Conservation (phyloP, 2,797 vertebrate genomes). For the Malacoraja senta region DNA sequence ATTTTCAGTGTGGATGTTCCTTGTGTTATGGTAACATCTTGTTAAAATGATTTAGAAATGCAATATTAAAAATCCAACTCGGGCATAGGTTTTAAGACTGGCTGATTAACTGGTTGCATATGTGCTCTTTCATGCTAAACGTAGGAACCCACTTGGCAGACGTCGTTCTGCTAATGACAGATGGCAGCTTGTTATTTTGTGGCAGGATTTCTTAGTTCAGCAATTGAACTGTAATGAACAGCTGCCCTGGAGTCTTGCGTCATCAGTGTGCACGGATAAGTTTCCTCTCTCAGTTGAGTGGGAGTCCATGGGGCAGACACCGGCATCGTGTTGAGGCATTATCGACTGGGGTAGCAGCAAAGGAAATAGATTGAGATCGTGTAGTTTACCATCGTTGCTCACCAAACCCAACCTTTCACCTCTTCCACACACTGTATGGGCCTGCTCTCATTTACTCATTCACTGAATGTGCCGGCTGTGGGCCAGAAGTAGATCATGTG, state of each 20-base stretch:
- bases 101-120: background rate
- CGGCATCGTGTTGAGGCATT: background rate
- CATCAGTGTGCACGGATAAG: background rate
- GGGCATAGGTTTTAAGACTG: background rate
- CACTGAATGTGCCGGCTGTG: background rate
- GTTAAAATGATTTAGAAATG: conserved; percentile 6
- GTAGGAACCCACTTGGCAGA: conserved; percentile 27
- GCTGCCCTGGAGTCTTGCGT: background rate
- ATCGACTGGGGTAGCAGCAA: background rate
- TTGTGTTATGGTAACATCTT: background rate
- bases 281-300: background rate
- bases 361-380: background rate
- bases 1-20: background rate
- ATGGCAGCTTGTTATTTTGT: conserved; percentile 31
- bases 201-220: conserved; percentile 26
- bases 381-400: no score
- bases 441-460: background rate
- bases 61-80: background rate
- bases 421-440: background rate
- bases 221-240: conserved; percentile 1
- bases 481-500: background rate
- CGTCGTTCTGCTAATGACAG: conserved; percentile 14
- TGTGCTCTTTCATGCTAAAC: conserved; percentile 19
- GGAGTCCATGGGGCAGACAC: conserved; percentile 6
- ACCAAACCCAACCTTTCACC: background rate